phyloP scores from a whole-genome alignment of 1,140 invertebrate genomes.

The Sitophilus oryzae region DNA sequence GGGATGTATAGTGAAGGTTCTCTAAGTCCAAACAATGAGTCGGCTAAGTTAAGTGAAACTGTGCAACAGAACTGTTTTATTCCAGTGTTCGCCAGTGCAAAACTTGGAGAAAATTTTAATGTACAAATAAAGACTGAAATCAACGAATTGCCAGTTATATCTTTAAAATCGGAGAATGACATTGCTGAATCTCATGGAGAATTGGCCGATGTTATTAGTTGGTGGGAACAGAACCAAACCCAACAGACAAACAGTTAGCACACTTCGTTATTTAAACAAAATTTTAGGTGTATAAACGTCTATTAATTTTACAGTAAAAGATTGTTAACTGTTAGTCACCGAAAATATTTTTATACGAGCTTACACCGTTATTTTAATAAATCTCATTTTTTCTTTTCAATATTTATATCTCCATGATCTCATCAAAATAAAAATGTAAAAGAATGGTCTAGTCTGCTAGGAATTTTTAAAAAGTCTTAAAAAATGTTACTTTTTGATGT shows the following conservation, averaged over 20 bases:
- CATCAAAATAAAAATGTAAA: too few relatives aligned
- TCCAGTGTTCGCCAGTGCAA: conserved; percentile 30
- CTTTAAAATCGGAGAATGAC: conserved; percentile 33
- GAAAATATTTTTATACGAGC: too few relatives aligned
- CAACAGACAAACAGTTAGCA: conserved; percentile 11
- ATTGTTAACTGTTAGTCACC: not conserved
- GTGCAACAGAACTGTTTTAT: conserved; percentile 30
- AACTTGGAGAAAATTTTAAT: conserved; percentile 21
- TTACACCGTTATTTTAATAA: too few relatives aligned
- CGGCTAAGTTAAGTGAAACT: conserved; percentile 9
- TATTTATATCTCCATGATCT: too few relatives aligned
- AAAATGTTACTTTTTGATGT: too few relatives aligned
- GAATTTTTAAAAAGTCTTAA: too few relatives aligned
- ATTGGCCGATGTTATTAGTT: conserved; percentile 47
- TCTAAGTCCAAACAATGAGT: conserved; percentile 29
- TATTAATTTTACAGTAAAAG: conserved; percentile 3
- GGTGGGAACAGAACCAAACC: conserved; percentile 48
- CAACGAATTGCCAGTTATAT: conserved; percentile 35
- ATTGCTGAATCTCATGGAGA: conserved; percentile 42
- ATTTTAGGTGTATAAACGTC: not conserved
- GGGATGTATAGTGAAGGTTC: conserved; percentile 40
- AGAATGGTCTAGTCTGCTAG: too few relatives aligned
- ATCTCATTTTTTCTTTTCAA: too few relatives aligned
- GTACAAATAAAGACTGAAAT: conserved; percentile 29
- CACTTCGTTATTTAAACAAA: not conserved